A percentile compares a stretch with the other conserved stretches of the same genome.
Evolutionary conservation across 1,140 invertebrate genomes (phyloP).

Genomic region (Acromyrmex charruanus): DNA sequence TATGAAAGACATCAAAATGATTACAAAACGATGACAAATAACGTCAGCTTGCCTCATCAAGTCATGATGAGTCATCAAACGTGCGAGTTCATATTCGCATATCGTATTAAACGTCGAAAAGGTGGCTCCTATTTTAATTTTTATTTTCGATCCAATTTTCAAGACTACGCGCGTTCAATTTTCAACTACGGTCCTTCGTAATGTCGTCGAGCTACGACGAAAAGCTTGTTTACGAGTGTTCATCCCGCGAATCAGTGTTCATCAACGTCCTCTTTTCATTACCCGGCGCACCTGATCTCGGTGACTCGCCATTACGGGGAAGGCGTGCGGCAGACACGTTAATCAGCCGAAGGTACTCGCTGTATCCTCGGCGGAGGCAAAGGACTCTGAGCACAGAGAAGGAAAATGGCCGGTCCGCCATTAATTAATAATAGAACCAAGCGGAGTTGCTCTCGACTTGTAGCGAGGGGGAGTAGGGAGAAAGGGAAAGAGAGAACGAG

Average conservation of each 20-base stretch:
- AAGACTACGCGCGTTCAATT: conserved; percentile 38
- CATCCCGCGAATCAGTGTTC: conserved; percentile 44
- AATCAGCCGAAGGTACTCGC: conserved; percentile 70
- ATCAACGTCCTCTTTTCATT: conserved; percentile 64
- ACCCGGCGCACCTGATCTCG: conserved; percentile 43
- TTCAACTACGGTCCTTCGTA: conserved; percentile 2
- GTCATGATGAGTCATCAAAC: conserved; percentile 10
- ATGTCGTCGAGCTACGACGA: conserved; percentile 23
- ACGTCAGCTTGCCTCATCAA: too few relatives aligned
- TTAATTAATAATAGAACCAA: conserved; percentile 81
- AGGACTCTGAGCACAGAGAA: conserved; percentile 55
- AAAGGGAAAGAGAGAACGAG: conserved; percentile 22
- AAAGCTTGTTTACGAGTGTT: conserved; percentile 55
- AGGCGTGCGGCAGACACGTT: conserved; percentile 72
- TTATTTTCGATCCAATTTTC: conserved; percentile 37
- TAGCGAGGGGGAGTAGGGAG: conserved; percentile 19
- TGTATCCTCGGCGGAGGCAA: conserved; percentile 49
- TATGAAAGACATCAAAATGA: too few relatives aligned
- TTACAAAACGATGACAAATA: too few relatives aligned
- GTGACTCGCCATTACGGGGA: conserved; percentile 37
- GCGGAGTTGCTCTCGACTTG: conserved; percentile 60
- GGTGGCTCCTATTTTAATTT: conserved; percentile 7
- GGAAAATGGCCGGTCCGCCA: conserved; percentile 77
- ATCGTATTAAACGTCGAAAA: not conserved
- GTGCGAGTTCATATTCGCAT: not conserved